Evolutionary conservation across 2,113 vertebrate genomes (phyloP), one percentile per base, ranked within the genome.

Genomic region (Lipophrys pholis): DNA sequence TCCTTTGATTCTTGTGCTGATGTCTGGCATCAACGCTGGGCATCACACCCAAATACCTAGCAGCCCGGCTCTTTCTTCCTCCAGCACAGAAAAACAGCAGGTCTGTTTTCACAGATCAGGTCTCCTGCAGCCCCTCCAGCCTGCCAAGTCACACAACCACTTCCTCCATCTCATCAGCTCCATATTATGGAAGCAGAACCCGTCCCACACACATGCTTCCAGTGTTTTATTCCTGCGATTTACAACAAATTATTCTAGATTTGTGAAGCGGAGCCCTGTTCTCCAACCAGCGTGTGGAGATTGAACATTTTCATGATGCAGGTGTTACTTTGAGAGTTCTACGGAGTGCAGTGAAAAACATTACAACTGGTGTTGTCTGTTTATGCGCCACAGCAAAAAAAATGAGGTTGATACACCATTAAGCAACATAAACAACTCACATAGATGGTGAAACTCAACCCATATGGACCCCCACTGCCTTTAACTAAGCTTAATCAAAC

Each of bases 81-180:
- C 48, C 54, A 70, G 65, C 17, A 10, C 48, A 79, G 67, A 80
- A 73, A 67, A 71, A 70, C 80, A 80, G 75, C 70, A 43, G 71
- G 57, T 50, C 69, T 84, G 75, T 88, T 89, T 81, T 78, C 69
- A 81, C 73, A 82, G 63, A 54, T 49, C 80, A n/a, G 72, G 68
- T 80, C 83, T 85, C 73, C 73, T 58, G 71, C 69, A 51, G 64
- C 55, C 68, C 46, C 11, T 72, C 62, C 49, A 11, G 54, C 48
- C 68, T 88, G 89, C 84, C 89, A 92, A 89, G 76, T 83, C 85
- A 89, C 68, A 86, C 87, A 88, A 70, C 30, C 5, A 78, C 86
- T 90, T 90, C 85, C 91, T 88, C 76, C 73, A 51, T 45, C 75
- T 83, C 78, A 73, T 76, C 77, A 70, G 62, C 78, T 63, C 71